These are phyloP conservation scores for Epinotia bilunana DNA, from an alignment of 2,888 invertebrate genomes.

Conservation along the genomic window DNA sequence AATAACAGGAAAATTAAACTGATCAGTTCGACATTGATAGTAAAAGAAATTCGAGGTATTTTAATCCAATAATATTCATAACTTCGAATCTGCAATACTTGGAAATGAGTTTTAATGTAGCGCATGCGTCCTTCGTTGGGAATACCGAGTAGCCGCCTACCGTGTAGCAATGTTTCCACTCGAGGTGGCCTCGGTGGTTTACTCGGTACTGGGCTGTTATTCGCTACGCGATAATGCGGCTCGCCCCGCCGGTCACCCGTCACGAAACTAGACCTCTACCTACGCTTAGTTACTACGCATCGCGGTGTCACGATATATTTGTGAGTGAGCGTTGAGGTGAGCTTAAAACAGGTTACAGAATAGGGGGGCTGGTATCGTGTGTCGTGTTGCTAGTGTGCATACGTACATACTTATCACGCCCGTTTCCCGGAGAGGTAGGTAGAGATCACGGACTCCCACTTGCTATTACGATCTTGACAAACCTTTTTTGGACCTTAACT, in stretches of 20 bases:
- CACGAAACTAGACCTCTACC: too few relatives aligned
- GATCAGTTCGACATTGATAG: neutral
- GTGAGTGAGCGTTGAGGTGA: too few relatives aligned
- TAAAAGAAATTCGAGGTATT: neutral
- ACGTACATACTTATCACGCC: neutral
- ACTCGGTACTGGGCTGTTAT: constrained; percentile 3
- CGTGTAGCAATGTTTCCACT: constrained; percentile 37
- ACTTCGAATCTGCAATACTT: neutral
- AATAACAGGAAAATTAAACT: neutral
- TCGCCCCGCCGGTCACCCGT: too few relatives aligned
- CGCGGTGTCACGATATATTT: too few relatives aligned
- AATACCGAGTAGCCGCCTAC: constrained; percentile 27
- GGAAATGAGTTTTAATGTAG: neutral
- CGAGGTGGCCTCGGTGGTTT: constrained; percentile 33
- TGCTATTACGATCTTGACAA: too few relatives aligned
- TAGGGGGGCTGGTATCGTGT: neutral
- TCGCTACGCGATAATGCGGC: too few relatives aligned
- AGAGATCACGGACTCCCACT: too few relatives aligned
- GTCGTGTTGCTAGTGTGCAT: neutral
- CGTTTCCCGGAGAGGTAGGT: too few relatives aligned
- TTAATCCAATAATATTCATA: neutral
- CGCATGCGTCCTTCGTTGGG: constrained; percentile 19
- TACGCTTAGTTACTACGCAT: too few relatives aligned
- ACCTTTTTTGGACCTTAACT: too few relatives aligned
- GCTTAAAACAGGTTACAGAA: too few relatives aligned